Evolutionary conservation across 2,797 vertebrate species (phyloP), one percentile per base, ranked within the genome.

Genomic region (Brachyalestes nurse): DNA sequence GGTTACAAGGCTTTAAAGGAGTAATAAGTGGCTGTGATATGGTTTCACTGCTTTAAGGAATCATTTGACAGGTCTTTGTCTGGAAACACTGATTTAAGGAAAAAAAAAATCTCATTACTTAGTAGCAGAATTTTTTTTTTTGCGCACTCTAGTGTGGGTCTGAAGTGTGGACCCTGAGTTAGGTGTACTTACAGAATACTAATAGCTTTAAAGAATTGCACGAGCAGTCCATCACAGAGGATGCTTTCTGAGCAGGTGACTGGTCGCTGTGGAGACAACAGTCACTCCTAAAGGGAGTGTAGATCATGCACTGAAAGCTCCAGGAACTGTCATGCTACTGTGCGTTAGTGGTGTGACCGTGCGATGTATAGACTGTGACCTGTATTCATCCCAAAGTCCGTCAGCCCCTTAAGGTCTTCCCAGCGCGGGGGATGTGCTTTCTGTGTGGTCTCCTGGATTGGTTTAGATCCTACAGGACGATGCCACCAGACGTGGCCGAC

Each of bases 1-100:
- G 95, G 93, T 95, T 95, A 91, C 91, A 95, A 94, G 93, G 94
- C 94, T 95, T 95, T 95, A 95, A 94, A 82, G 76, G 83, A 83
- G 92, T 94, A 94, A 93, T 93, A 94, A 93, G 92, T 93, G 90
- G 92, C 91, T 89, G 90, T 92, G 88, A 89, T 91, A 90, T 91
- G 92, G 92, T 93, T 90, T 92, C 90, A 90, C 92, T 93, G 93
- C 91, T 95, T 94, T 94, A 94, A 92, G 90, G 89, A 89, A 90
- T 86, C 57, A 87, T 89, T 88, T 90, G 88, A 88, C 77, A 87
- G 79, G 85, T 88, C 88, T 91, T 88, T 88, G 88, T 93, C 91
- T 93, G 88, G 88, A 93, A 93, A 95, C 93, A 93, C 91, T 78
- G 76, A 87, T 51, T 87, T 88, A 84, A 85, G 55, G 17, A 81